Percentiles rank a stretch among this genome's conserved stretches.
Evolutionary conservation across 1,140 invertebrate species (phyloP).

Genomic region (Drosophila elegans): DNA sequence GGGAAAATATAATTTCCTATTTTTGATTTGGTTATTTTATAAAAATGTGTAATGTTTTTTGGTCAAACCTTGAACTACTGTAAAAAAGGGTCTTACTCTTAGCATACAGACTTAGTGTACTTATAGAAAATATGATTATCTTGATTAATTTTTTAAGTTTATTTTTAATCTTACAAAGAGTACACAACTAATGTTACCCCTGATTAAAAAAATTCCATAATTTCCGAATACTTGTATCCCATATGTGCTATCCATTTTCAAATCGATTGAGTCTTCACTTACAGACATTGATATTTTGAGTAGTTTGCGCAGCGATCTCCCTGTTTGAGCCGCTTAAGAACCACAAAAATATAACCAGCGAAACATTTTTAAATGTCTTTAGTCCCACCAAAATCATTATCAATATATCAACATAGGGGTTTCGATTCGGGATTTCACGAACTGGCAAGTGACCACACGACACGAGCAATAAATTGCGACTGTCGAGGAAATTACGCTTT

Average conservation of each 20-base stretch:
- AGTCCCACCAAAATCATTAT: constrained; percentile 38
- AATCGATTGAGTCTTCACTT: constrained; percentile 56
- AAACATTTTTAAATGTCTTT: constrained; percentile 39
- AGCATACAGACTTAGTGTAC: too few species aligned
- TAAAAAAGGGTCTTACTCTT: too few species aligned
- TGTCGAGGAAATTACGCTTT: constrained; percentile 28
- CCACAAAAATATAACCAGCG: constrained; percentile 34
- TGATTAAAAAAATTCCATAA: not conserved
- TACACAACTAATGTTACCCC: too few species aligned
- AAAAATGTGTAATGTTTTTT: too few species aligned
- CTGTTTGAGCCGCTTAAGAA: constrained; percentile 21
- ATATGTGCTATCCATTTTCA: not conserved
- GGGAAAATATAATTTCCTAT: too few species aligned
- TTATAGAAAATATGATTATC: too few species aligned
- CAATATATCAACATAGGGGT: constrained; percentile 13
- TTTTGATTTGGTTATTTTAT: too few species aligned
- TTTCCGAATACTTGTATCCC: not conserved
- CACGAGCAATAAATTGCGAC: constrained; percentile 55
- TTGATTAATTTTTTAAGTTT: too few species aligned
- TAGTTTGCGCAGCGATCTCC: constrained; percentile 63
- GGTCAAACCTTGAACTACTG: too few species aligned
- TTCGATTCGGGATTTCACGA: not conserved
- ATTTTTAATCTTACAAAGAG: too few species aligned
- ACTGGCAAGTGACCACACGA: constrained; percentile 39
- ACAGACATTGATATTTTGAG: constrained; percentile 83